phyloP scores from a whole-genome alignment of 2,113 vertebrate species.

The Malaclemys terrapin region DNA sequence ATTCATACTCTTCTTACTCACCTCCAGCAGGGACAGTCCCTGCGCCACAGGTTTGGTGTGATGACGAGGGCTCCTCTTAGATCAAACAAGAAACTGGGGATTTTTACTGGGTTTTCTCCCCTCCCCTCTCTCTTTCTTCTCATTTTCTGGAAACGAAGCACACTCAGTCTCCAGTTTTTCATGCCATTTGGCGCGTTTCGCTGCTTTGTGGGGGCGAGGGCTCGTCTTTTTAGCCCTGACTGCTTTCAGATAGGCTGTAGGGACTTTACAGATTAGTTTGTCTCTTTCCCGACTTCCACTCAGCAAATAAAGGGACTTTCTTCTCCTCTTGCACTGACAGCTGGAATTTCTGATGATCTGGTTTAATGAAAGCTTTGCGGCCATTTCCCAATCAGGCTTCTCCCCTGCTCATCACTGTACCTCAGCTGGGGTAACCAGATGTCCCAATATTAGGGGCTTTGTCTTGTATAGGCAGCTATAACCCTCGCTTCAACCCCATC shows the following conservation, averaged over 20 bases:
- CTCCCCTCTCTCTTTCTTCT: neutral
- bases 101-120: conserved; percentile 22
- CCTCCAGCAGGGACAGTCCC: conserved; percentile 22
- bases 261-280: neutral
- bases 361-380: neutral
- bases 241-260: neutral
- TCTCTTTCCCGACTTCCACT: neutral
- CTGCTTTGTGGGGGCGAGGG: neutral
- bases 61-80: neutral
- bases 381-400: neutral
- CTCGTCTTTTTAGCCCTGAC: neutral
- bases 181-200: neutral
- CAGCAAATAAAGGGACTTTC: neutral
- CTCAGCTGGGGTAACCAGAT: neutral
- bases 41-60: fast-evolving
- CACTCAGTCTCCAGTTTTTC: neutral
- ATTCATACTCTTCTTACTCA: neutral
- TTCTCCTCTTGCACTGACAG: neutral
- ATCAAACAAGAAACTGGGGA: neutral
- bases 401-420: neutral
- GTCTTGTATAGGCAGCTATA: neutral
- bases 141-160: conserved; percentile 44
- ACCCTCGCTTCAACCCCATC: neutral
- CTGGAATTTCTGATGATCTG: neutral
- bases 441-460: neutral